Conservation (phyloP, 2,888 invertebrate genomes). For the Stratiomys singularior region DNA sequence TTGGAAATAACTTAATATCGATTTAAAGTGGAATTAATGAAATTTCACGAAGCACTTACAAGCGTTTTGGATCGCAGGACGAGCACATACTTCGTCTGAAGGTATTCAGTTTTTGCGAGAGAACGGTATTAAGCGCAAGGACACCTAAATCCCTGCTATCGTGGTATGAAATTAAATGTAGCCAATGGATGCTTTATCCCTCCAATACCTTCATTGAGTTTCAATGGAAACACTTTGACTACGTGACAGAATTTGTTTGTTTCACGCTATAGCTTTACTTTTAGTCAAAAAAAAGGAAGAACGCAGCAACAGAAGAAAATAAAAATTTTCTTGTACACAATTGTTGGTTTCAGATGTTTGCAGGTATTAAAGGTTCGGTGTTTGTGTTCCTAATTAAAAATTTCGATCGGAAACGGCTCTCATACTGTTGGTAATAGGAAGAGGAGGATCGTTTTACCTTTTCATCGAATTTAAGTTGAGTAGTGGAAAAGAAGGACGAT, state of each 20-base stretch:
- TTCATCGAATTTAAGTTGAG: no score
- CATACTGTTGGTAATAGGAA: no score
- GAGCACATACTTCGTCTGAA: neutral
- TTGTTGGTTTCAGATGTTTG: no score
- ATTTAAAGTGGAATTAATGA: slow-evolving; percentile 53
- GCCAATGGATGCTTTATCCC: slow-evolving; percentile 19
- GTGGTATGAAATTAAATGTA: neutral
- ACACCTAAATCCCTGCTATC: slow-evolving; percentile 26
- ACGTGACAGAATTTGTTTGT: slow-evolving; percentile 51
- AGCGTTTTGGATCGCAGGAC: neutral
- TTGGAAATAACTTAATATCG: slow-evolving; percentile 56
- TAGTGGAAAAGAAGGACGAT: no score
- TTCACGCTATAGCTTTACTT: slow-evolving; percentile 21
- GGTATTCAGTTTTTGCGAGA: neutral
- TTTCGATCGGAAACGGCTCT: no score
- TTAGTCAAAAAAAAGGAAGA: neutral
- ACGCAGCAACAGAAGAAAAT: neutral
- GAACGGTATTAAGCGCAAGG: neutral
- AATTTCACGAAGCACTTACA: slow-evolving; percentile 34
- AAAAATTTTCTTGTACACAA: no score
- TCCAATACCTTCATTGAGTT: slow-evolving; percentile 31
- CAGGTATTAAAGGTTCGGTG: no score
- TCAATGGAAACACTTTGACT: slow-evolving; percentile 48
- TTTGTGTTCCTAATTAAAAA: no score
- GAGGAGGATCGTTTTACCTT: no score